phyloP scores from a whole-genome alignment of 2,888 invertebrate genomes.

The Sympetrum striolatum region DNA sequence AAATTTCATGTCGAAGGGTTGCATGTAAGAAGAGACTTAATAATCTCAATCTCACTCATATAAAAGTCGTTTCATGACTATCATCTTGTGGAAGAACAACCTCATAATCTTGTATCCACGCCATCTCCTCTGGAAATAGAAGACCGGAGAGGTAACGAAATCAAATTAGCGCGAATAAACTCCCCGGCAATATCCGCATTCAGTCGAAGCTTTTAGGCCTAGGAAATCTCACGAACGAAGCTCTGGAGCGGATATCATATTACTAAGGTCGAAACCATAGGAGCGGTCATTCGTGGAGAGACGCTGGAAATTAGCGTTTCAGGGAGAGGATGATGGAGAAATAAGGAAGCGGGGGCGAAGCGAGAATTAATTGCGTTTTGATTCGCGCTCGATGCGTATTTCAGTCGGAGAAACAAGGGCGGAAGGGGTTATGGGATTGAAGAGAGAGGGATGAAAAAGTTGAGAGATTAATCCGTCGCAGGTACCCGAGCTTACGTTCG shows the following conservation, averaged over 20 bases:
- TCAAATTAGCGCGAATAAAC: neutral
- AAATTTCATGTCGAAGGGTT: too few species aligned
- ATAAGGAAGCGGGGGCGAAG: neutral
- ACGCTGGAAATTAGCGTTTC: neutral
- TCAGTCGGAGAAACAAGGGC: neutral
- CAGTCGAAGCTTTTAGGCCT: neutral
- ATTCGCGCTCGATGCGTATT: neutral
- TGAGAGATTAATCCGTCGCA: neutral
- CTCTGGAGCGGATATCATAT: neutral
- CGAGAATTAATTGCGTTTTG: slow-evolving; percentile 27
- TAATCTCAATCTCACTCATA: too few species aligned
- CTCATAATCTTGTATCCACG: too few species aligned
- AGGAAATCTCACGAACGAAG: neutral
- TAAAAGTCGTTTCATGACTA: too few species aligned
- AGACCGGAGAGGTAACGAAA: neutral
- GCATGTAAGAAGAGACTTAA: too few species aligned
- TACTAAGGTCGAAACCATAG: neutral
- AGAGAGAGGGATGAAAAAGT: neutral
- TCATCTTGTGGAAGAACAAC: too few species aligned
- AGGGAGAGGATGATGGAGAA: neutral
- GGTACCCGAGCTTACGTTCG: neutral
- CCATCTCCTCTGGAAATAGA: neutral
- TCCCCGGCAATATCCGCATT: slow-evolving; percentile 1
- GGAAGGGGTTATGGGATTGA: neutral
- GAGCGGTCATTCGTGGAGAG: neutral